These are phyloP conservation scores for Chaenodraco wilsoni DNA, from an alignment of 2,797 vertebrate species.

Conservation along the genomic window DNA sequence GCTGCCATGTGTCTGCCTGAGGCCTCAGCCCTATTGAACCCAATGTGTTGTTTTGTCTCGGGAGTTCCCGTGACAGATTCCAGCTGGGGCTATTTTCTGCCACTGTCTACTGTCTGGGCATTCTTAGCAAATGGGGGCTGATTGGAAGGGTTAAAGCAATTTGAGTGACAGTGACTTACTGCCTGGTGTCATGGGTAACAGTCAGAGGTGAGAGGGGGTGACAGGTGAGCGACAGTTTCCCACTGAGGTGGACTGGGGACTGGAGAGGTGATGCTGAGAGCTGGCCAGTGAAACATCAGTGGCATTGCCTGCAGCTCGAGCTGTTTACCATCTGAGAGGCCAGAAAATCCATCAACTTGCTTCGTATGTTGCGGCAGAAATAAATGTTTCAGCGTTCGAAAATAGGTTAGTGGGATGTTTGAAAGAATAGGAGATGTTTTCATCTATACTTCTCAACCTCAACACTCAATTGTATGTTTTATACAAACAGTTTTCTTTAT, in stretches of 20 bases:
- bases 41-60: slow-evolving; percentile 63
- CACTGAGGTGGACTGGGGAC: slow-evolving; percentile 45
- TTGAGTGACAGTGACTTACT: slow-evolving; percentile 61
- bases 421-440: slow-evolving; percentile 7
- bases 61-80: slow-evolving; percentile 73
- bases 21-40: slow-evolving; percentile 65
- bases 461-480: neutral
- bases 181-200: slow-evolving; percentile 46
- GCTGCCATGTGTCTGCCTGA: slow-evolving; percentile 69
- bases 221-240: slow-evolving; percentile 64
- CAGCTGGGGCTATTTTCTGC: slow-evolving; percentile 77
- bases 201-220: slow-evolving; percentile 61
- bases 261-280: slow-evolving; percentile 24
- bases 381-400: slow-evolving; percentile 11
- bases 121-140: slow-evolving; percentile 59
- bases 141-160: slow-evolving; percentile 41
- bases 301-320: slow-evolving; percentile 43
- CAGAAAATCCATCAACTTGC: slow-evolving; percentile 29
- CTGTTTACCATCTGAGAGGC: slow-evolving; percentile 47
- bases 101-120: slow-evolving; percentile 73
- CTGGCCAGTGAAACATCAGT: slow-evolving; percentile 38
- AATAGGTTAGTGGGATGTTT: neutral
- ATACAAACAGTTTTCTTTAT: neutral
- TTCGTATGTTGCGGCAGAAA: slow-evolving; percentile 27
- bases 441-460: neutral